Percentiles rank a stretch among this genome's conserved stretches.
These are phyloP conservation scores for Ophonus ardosiacus DNA, from an alignment of 2,888 invertebrate species.

Conservation along the genomic window DNA sequence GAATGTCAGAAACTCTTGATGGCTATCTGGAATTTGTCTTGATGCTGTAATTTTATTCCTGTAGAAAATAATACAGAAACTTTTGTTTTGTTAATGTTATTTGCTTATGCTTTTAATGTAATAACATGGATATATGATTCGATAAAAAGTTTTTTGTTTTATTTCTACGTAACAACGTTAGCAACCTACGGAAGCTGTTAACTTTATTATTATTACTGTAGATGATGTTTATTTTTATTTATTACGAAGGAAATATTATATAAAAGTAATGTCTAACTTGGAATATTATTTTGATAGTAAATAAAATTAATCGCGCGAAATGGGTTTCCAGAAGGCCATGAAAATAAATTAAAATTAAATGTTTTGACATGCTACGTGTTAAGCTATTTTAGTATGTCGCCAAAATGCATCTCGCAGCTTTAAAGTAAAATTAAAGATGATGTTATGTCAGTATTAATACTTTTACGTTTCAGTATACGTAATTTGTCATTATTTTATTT, in stretches of 20 bases:
- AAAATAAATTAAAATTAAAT: not conserved
- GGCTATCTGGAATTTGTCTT: not conserved
- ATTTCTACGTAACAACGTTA: not conserved
- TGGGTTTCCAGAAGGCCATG: not conserved
- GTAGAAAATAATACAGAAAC: not conserved
- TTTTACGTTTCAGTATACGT: not conserved
- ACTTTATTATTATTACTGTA: slow-evolving; percentile 15
- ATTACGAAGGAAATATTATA: not conserved
- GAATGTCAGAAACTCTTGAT: not conserved
- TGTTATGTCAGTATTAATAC: slow-evolving; percentile 7
- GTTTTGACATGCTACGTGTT: not conserved
- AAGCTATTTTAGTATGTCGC: not conserved
- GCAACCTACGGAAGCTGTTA: not conserved
- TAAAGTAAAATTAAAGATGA: slow-evolving; percentile 25
- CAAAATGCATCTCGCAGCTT: not conserved
- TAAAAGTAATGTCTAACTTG: not conserved
- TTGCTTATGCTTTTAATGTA: slow-evolving; percentile 24
- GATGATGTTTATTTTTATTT: not conserved
- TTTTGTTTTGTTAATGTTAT: not conserved
- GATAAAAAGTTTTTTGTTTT: slow-evolving; percentile 28
- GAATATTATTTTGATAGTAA: not conserved
- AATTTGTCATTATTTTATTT: not conserved
- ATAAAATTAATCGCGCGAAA: not conserved
- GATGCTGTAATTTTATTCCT: not conserved
- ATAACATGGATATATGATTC: not conserved